phyloP scores from a whole-genome alignment of 2,113 vertebrate genomes.

The Lampris incognitus region DNA sequence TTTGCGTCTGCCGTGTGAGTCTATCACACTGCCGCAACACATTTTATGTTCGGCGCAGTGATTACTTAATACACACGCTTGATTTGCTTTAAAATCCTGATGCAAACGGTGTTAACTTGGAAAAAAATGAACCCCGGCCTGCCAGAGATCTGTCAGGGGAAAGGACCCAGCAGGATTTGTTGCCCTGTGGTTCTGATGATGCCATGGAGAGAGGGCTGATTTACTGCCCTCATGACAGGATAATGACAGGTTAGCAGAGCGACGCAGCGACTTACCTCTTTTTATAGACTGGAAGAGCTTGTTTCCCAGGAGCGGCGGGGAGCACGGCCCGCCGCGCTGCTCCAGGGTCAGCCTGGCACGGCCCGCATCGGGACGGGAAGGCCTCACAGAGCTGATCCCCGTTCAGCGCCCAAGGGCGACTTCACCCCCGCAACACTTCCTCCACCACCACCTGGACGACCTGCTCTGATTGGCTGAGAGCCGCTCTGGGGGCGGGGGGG shows the following conservation, averaged over 20 bases:
- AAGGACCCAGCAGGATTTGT: constrained; percentile 55
- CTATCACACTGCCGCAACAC: background rate
- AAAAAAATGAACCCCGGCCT: background rate
- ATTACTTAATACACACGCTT: background rate
- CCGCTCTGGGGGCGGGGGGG: constrained; percentile 1
- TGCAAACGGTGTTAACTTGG: background rate
- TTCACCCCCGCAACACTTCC: constrained; percentile 41
- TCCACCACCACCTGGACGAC: constrained; percentile 72
- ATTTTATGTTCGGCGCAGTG: background rate
- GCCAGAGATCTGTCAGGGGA: constrained; percentile 26
- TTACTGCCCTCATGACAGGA: constrained; percentile 73
- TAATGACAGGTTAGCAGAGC: constrained; percentile 75
- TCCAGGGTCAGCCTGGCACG: constrained; percentile 32
- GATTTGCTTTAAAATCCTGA: background rate
- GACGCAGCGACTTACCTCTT: constrained; percentile 63
- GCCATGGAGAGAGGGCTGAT: constrained; percentile 74
- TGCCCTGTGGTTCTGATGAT: constrained; percentile 49
- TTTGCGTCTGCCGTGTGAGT: background rate
- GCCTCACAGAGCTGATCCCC: constrained; percentile 26
- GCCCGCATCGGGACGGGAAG: constrained; percentile 2
- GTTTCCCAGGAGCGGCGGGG: constrained; percentile 36
- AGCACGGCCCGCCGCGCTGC: background rate
- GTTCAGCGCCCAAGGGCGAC: constrained; percentile 37
- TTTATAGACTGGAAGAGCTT: constrained; percentile 80
- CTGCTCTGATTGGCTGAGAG: constrained; percentile 70